Base-by-base conservation (phyloP, 2,888 invertebrate species). In the Punctoribates punctum region DNA sequence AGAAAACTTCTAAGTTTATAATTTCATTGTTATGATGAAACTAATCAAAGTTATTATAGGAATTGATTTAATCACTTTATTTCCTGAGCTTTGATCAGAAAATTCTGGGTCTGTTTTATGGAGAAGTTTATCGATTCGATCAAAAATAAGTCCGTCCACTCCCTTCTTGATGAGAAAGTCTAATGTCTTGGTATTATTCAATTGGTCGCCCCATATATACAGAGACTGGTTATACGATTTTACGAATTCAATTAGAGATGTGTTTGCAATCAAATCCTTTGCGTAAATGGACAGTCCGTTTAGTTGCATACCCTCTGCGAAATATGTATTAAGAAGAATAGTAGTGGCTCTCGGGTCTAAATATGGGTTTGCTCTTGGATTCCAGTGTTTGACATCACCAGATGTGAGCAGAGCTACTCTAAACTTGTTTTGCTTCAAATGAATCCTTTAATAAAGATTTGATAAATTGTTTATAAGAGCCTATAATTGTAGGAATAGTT, bases 361-460 rank as follows among this genome's bases (percentile, higher is more conserved):
- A 83, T 93, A 96, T 48, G 89, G 88, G 70, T 90, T 88, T 83
- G 94, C 97, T 79, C 88, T 85, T 38, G 60, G 74, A 48, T 75
- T 23, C 51, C 54, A 51, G 27, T 27, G 27, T 9, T 83, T 84
- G 0, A 90, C 89, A 11, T 88, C 86, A 0, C 91, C 92, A 81
- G 94, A 90, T 5, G 96, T 96, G 78, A 99, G 86, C 83, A 98
- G 96, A 87, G 97, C 90, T 9, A 97, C 93, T 0, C 98, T 98
- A 85, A 94, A 99, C 82, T 91, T 91, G 85, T 97, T 98, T 86
- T 99, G 99, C 83, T 99, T 99, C 81, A 91, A 86, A 29, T 93
- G 88, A 80, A 97, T 87, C 86, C 88, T 88, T 38, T 38, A 13
- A 57, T 57, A 8, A 54, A 48, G 6, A 51, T 51, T 51, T 27